Evolutionary conservation across 2,797 vertebrate species (phyloP).

Genomic region (Helostoma temminkii): DNA sequence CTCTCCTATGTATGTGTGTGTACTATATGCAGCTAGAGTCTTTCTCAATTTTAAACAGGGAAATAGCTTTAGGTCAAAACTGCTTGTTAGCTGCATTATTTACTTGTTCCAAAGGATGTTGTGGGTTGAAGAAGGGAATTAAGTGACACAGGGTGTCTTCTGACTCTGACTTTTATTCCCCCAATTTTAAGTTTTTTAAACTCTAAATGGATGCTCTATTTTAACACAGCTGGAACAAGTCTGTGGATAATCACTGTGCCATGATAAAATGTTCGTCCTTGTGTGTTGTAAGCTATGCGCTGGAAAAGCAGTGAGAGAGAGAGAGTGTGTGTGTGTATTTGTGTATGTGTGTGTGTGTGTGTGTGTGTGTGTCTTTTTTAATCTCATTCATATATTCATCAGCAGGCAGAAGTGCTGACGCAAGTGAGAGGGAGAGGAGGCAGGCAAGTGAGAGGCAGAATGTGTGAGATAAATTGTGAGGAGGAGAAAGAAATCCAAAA

Average conservation of each 20-base stretch:
- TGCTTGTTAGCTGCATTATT: conserved; percentile 64
- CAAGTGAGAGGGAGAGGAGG: conserved; percentile 70
- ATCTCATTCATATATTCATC: conserved; percentile 83
- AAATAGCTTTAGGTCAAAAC: conserved; percentile 41
- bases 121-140: conserved; percentile 28
- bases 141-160: conserved; percentile 27
- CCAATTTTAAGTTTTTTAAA: background rate
- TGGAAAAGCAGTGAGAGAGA: background rate
- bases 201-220: conserved; percentile 13
- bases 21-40: conserved; percentile 20
- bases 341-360: conserved; percentile 23
- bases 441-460: conserved; percentile 63
- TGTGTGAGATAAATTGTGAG: conserved; percentile 61
- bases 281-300: conserved; percentile 11
- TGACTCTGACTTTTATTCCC: conserved; percentile 3
- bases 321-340: conserved; percentile 14
- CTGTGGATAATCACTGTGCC: background rate
- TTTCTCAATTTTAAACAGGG: conserved; percentile 37
- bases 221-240: background rate
- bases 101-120: conserved; percentile 41
- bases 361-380: conserved; percentile 58
- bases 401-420: conserved; percentile 78
- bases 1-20: conserved; percentile 6
- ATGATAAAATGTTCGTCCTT: conserved; percentile 38
- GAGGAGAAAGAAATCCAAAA: conserved; percentile 48